Percentiles rank a stretch among this genome's conserved stretches.
phyloP scores from a whole-genome alignment of 2,113 vertebrate species.

The Ceuthmochares aereus region DNA sequence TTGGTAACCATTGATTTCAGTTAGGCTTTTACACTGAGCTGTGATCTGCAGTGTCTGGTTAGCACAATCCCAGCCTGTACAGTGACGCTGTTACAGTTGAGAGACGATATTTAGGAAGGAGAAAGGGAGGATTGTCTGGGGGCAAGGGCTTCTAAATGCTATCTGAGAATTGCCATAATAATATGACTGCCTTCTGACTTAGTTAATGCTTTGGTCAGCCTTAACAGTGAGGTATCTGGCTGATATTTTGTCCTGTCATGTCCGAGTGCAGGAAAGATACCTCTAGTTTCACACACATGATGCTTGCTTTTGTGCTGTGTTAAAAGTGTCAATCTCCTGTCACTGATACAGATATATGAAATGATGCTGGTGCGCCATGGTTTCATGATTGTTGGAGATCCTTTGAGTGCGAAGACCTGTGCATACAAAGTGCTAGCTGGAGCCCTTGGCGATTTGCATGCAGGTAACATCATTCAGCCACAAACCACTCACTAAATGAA shows the following conservation, averaged over 20 bases:
- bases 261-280: neutral
- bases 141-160: neutral
- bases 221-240: neutral
- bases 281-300: neutral
- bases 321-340: neutral
- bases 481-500: neutral
- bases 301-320: neutral
- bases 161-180: neutral
- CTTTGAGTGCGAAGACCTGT: slow-evolving; percentile 89
- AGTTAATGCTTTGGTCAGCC: neutral
- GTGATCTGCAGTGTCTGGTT: neutral
- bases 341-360: slow-evolving; percentile 85
- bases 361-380: slow-evolving; percentile 96
- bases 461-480: slow-evolving; percentile 70
- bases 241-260: neutral
- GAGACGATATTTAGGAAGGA: neutral
- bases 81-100: neutral
- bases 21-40: neutral
- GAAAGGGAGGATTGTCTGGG: neutral
- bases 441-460: slow-evolving; percentile 82
- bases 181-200: neutral
- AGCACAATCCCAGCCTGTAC: neutral
- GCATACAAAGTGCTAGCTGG: slow-evolving; percentile 88
- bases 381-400: slow-evolving; percentile 93
- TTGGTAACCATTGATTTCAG: neutral